Conservation (phyloP, 2,113 vertebrate species). For the Herpetotheres cachinnans region DNA sequence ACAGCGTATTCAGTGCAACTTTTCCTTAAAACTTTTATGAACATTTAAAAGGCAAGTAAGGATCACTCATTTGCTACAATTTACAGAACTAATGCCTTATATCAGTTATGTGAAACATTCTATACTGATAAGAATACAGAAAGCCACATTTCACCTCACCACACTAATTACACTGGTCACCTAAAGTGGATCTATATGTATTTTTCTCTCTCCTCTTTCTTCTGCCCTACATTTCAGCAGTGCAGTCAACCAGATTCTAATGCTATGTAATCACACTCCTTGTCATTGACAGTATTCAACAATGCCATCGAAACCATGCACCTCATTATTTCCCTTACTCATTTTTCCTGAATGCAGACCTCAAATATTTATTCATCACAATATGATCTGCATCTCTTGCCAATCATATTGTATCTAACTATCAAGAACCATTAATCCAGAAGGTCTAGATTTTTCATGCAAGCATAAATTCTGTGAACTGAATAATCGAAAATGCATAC, state of each 20-base stretch:
- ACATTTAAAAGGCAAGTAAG: not conserved
- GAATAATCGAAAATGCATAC: not conserved
- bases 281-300: constrained; percentile 22
- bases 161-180: not conserved
- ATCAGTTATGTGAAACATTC: not conserved
- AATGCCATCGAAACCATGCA: constrained; percentile 30
- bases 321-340: constrained; percentile 3
- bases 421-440: constrained; percentile 29
- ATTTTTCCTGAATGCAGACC: constrained; percentile 46
- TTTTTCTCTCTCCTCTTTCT: not conserved
- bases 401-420: constrained; percentile 18
- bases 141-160: not conserved
- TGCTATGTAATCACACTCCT: not conserved
- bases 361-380: constrained; percentile 43
- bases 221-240: not conserved
- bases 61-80: not conserved
- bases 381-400: not conserved
- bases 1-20: not conserved
- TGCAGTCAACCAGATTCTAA: not conserved
- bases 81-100: not conserved
- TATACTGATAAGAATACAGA: not conserved
- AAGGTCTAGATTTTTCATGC: constrained; percentile 44
- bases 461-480: constrained; percentile 57
- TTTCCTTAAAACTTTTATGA: not conserved
- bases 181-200: not conserved